Conservation (phyloP, 2,797 vertebrate species). For the Sciurus vulgaris region DNA sequence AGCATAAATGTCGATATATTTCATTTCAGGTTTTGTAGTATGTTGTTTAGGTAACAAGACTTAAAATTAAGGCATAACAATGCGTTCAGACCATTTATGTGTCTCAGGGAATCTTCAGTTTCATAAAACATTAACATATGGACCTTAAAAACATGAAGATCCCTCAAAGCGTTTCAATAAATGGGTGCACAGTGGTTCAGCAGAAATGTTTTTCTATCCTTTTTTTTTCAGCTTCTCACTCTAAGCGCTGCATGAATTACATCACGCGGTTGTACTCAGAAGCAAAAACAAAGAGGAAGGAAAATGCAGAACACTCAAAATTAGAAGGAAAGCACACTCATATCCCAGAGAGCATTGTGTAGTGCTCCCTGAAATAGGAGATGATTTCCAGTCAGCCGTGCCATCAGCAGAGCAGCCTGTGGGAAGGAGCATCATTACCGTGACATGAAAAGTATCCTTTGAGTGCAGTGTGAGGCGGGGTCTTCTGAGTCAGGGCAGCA, state of each 20-base stretch:
- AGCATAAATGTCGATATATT: neutral
- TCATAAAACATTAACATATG: neutral
- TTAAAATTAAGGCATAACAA: neutral
- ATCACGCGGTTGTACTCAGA: constrained; percentile 70
- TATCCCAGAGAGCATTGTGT: constrained; percentile 82
- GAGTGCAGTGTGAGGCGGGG: neutral
- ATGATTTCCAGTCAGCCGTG: neutral
- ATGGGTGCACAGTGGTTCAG: neutral
- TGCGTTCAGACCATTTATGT: neutral
- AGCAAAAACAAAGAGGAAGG: constrained; percentile 56
- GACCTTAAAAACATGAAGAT: neutral
- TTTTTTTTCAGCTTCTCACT: constrained; percentile 75
- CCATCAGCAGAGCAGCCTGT: neutral
- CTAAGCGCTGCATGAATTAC: constrained; percentile 76
- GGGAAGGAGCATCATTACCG: neutral
- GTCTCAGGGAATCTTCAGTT: neutral
- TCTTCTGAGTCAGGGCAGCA: neutral
- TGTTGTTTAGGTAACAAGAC: neutral
- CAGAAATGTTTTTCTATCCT: constrained; percentile 3
- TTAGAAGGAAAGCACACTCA: neutral
- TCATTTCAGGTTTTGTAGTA: neutral
- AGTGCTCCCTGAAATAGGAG: neutral
- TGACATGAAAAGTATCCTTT: neutral
- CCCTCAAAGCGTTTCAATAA: neutral
- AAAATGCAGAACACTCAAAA: neutral